Base-by-base conservation (phyloP, 2,888 invertebrate species). In the Ochropleura leucogaster region DNA sequence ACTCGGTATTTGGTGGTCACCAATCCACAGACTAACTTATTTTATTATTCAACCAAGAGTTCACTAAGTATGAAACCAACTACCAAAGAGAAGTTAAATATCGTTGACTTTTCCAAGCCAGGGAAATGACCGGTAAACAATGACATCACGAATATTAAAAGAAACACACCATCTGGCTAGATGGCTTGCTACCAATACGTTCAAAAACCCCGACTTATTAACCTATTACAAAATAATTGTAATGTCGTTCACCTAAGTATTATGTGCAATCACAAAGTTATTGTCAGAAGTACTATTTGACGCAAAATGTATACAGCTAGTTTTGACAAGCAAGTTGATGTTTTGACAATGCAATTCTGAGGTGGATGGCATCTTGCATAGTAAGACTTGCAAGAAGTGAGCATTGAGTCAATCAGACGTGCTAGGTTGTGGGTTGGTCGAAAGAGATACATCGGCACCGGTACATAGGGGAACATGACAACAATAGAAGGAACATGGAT, bases 241-340 rank as follows among this genome's bases (percentile, higher is more conserved):
- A 53, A 65, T 77, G 77, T 70, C 79, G 70, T 77, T 77, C 78
- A 77, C 59, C 78, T 55, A 69, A 77, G 59, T 16, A 42, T 67
- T 14, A 12, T 10, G 18, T 60, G 64, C 6, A 20, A 60, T 18
- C 14, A 40, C 0, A 12, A 49, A 40, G 16, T n/a, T 4, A 53
- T 18, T 40, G 10, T 3, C 53, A 78, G 49, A 74, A 74, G 46
- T 5, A n/a, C 44, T 20, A 63, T 4, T 47, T 9, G 5, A 4
- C 7, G 10, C 7, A 53, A 53, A 12, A 46, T 20, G 5, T 44
- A 8, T n/a, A 16, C 0, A 30, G 57, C 30, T 57, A 30, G 2
- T 30, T 55, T 30, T 57, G 14, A 9, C 20, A 4, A 20, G 53
- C 20, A 20, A 20, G 20, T 55, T 55, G 55, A 12, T 55, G 6